Evolutionary conservation across 2,797 vertebrate species (phyloP), one percentile per base, ranked within the genome.

Genomic region (Oreochromis grahami): DNA sequence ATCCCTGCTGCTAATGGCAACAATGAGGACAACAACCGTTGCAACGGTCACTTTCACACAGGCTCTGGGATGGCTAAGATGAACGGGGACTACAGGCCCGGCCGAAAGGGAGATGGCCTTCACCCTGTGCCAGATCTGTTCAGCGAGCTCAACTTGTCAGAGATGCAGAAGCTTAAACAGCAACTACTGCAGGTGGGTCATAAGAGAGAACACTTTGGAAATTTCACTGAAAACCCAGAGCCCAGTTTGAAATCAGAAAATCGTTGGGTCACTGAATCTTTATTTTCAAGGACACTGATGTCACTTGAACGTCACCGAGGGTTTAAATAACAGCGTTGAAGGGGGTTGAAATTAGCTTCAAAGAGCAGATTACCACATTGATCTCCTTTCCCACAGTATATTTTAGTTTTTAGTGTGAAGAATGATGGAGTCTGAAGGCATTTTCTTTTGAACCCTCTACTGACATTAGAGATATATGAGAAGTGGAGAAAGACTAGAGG

Each of bases 91-190:
- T 99, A 96, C 90, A 95, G 97, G 12, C 76, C 96, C 0, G 89
- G 96, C 36, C 94, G 98, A 82, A 99, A 99, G 91, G 97, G 95
- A 63, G 98, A 99, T 53, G 94, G 95, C 26, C 94, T 98, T 79
- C 96, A 97, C 80, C 97, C 98, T 0, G 98, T 98, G 76, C 98
- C 98, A 0, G 98, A 99, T 92, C 97, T 99, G 88, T 99, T 99
- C 96, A 99, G 98, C 68, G 98, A 99, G 92, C 97, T 99, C 91
- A 99, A 98, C 95, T 97, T 99, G 93, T 99, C 98, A 2, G 98
- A 99, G 96, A 98, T 99, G 93, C 98, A 99, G 96, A 99, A 99
- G 90, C 91, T 99, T 82, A 99, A 99, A 87, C 98, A 99, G 93
- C 98, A 99, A 80, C 97, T 99, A 32, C 95, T 99, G 91, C 98